Percentiles rank a stretch among this genome's conserved stretches.
These are phyloP conservation scores for Napeogenes sylphis DNA, from an alignment of 2,888 invertebrate species.

Conservation along the genomic window DNA sequence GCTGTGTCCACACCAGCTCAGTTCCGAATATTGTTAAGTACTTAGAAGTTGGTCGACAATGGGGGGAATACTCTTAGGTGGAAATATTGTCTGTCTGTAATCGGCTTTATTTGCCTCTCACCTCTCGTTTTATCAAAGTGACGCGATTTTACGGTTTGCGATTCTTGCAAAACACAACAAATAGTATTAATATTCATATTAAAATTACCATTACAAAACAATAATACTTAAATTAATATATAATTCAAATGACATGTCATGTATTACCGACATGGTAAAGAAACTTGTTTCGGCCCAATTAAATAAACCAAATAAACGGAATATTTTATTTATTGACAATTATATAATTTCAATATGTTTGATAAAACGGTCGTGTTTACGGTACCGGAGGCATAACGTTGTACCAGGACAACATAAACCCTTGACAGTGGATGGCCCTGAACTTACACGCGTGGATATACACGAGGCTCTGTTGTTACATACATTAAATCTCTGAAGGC, in stretches of 20 bases:
- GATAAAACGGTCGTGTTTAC: slow-evolving; percentile 7
- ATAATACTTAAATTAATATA: not conserved
- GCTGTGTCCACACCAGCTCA: slow-evolving; percentile 28
- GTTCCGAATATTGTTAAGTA: slow-evolving; percentile 41
- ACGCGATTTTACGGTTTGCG: slow-evolving; percentile 29
- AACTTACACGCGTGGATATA: slow-evolving; percentile 53
- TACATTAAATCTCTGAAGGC: slow-evolving; percentile 66
- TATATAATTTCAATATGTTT: not conserved
- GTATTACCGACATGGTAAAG: not conserved
- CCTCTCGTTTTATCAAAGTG: slow-evolving; percentile 39
- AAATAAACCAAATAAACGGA: slow-evolving; percentile 1
- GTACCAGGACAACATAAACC: slow-evolving; percentile 58
- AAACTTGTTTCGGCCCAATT: slow-evolving; percentile 1
- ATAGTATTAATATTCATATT: no score
- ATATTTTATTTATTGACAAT: not conserved
- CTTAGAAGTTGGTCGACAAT: slow-evolving; percentile 44
- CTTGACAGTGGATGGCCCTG: slow-evolving; percentile 45
- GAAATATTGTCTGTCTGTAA: slow-evolving; percentile 58
- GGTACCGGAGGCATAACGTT: slow-evolving; percentile 26
- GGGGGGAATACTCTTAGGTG: slow-evolving; percentile 45
- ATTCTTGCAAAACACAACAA: slow-evolving; percentile 30
- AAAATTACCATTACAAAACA: not conserved
- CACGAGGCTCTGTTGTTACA: slow-evolving; percentile 39
- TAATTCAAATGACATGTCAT: not conserved
- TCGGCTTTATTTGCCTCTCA: slow-evolving; percentile 60